phyloP scores from a whole-genome alignment of 53 echinoderm and acorn worm genomes.

The Paelopatides confundens region DNA sequence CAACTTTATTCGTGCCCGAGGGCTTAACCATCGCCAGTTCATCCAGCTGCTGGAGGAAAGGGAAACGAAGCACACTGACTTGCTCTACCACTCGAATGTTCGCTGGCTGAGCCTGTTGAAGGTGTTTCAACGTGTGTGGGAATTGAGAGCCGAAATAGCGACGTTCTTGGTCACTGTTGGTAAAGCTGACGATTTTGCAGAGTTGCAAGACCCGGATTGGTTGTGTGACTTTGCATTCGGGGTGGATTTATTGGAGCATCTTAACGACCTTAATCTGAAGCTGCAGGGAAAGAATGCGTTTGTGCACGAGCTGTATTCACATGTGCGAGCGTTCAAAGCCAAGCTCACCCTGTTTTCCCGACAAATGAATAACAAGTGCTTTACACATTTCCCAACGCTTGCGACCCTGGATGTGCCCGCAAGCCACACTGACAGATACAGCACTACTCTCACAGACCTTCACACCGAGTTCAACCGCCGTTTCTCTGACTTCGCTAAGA shows the following conservation, averaged over 20 bases:
- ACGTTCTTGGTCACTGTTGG: background rate
- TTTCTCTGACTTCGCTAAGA: too few relatives aligned
- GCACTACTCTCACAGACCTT: too few relatives aligned
- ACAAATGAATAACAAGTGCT: background rate
- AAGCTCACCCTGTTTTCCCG: background rate
- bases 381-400: background rate
- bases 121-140: background rate
- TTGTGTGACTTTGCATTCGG: background rate
- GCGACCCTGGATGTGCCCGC: too few relatives aligned
- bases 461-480: too few relatives aligned
- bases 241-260: background rate
- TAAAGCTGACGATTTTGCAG: background rate
- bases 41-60: background rate
- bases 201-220: background rate
- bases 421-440: too few relatives aligned
- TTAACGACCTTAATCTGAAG: background rate
- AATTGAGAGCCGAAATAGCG: background rate
- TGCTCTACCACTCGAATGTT: background rate
- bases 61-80: background rate
- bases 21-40: conserved; percentile 4
- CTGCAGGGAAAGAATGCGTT: background rate
- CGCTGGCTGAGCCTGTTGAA: background rate
- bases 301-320: background rate
- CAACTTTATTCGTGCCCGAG: background rate
- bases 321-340: background rate